Evolutionary conservation across 2,888 invertebrate genomes (phyloP).

Genomic region (Molanna angustata): DNA sequence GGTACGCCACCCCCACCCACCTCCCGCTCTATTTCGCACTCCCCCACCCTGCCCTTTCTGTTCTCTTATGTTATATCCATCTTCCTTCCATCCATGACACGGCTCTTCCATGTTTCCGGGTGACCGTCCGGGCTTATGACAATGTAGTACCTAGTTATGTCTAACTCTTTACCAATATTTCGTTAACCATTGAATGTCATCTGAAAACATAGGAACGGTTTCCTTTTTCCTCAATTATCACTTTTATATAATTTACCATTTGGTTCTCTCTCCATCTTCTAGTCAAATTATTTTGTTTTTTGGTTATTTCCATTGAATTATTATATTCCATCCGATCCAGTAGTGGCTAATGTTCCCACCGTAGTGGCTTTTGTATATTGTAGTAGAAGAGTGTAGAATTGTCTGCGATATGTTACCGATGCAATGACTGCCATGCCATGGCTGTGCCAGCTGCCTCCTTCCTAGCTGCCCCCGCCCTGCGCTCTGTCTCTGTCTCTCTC

Average conservation of each 20-base stretch:
- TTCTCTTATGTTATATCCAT: no score
- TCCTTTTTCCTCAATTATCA: slow-evolving; percentile 10
- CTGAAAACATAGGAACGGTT: slow-evolving; percentile 2
- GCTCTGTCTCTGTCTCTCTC: slow-evolving; percentile 13
- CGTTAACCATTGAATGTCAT: not conserved
- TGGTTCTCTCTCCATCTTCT: slow-evolving; percentile 47
- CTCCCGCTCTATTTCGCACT: slow-evolving; percentile 3
- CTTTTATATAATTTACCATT: slow-evolving; percentile 39
- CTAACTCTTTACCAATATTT: no score
- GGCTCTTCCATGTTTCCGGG: slow-evolving; percentile 1
- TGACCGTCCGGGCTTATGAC: no score
- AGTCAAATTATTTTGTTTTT: slow-evolving; percentile 37
- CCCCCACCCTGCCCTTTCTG: slow-evolving; percentile 1
- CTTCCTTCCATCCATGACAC: slow-evolving; percentile 2
- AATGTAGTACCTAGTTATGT: no score
- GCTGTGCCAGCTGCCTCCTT: no score
- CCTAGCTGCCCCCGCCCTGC: slow-evolving; percentile 5
- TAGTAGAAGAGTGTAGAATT: slow-evolving; percentile 17
- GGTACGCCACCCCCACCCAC: slow-evolving; percentile 64
- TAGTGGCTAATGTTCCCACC: slow-evolving; percentile 24
- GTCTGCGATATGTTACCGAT: slow-evolving; percentile 31
- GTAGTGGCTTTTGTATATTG: slow-evolving; percentile 31
- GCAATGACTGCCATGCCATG: no score
- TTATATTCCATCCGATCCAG: slow-evolving; percentile 1
- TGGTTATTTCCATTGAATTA: not conserved